Conservation (phyloP, 1,140 invertebrate genomes). For the Caenorhabditis latens region DNA sequence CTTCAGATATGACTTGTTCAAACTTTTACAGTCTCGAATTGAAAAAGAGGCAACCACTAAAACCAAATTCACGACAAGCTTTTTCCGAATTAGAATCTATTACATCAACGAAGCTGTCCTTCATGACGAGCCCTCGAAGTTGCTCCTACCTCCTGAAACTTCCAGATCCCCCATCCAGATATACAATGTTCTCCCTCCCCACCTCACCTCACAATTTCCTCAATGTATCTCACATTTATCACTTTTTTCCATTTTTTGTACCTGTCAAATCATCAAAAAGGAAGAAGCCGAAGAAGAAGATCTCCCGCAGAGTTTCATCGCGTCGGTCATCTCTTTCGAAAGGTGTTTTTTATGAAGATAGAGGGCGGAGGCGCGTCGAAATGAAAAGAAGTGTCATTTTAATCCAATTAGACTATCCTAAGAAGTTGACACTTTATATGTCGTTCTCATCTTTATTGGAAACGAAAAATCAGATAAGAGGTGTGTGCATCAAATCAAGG, state of each 20-base stretch:
- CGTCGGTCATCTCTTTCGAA: not conserved
- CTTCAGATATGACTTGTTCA: too few relatives aligned
- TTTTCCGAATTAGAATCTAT: too few relatives aligned
- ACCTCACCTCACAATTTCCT: not conserved
- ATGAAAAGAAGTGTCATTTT: constrained; percentile 39
- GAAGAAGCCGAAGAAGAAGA: constrained; percentile 26
- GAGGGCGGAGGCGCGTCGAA: not conserved
- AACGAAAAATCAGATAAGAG: not conserved
- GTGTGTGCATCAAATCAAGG: constrained; percentile 44
- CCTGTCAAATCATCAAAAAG: not conserved
- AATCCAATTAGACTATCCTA: constrained; percentile 29
- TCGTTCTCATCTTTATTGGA: constrained; percentile 31
- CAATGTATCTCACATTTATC: constrained; percentile 40
- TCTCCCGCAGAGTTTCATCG: not conserved
- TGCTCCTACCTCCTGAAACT: too few relatives aligned
- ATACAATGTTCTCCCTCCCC: not conserved
- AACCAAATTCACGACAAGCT: too few relatives aligned
- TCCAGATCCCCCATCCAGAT: too few relatives aligned
- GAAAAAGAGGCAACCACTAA: too few relatives aligned
- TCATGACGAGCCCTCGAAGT: too few relatives aligned
- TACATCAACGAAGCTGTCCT: too few relatives aligned
- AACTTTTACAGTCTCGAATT: too few relatives aligned
- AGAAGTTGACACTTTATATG: constrained; percentile 47
- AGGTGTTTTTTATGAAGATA: not conserved
- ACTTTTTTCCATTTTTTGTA: not conserved